These are phyloP conservation scores for Alviniconcha marisindica DNA, from an alignment of 1,140 invertebrate species.

Conservation along the genomic window DNA sequence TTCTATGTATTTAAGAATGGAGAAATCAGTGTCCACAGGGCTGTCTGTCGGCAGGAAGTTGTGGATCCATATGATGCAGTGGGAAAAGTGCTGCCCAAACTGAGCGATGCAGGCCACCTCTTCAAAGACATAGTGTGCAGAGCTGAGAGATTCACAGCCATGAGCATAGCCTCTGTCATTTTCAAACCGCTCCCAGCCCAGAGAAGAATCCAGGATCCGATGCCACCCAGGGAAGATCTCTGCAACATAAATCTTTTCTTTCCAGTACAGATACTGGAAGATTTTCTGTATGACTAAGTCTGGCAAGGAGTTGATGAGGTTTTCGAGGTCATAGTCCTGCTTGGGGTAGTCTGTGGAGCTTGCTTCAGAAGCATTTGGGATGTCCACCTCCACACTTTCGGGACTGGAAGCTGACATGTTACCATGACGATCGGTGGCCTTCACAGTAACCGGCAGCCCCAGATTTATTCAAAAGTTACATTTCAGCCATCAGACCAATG, in stretches of 20 bases:
- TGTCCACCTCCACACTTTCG: not conserved
- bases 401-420: conserved; percentile 7
- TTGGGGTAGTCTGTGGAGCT: not conserved
- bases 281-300: conserved; percentile 1
- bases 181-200: conserved; percentile 33
- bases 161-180: conserved; percentile 32
- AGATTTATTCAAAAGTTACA: too few relatives aligned
- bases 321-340: not conserved
- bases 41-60: conserved; percentile 31
- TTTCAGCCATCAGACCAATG: too few relatives aligned
- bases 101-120: conserved; percentile 27
- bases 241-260: conserved; percentile 29
- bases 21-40: conserved; percentile 28
- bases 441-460: too few relatives aligned
- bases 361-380: not conserved
- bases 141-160: not conserved
- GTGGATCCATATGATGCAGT: conserved; percentile 33
- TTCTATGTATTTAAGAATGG: conserved; percentile 21
- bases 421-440: conserved; percentile 11
- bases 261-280: conserved; percentile 32
- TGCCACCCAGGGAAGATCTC: conserved; percentile 19
- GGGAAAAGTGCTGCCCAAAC: conserved; percentile 33
- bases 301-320: not conserved
- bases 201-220: conserved; percentile 18
- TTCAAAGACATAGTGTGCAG: conserved; percentile 22